These are phyloP conservation scores for Alfaro cultratus DNA, from an alignment of 2,797 vertebrate genomes.

Conservation along the genomic window DNA sequence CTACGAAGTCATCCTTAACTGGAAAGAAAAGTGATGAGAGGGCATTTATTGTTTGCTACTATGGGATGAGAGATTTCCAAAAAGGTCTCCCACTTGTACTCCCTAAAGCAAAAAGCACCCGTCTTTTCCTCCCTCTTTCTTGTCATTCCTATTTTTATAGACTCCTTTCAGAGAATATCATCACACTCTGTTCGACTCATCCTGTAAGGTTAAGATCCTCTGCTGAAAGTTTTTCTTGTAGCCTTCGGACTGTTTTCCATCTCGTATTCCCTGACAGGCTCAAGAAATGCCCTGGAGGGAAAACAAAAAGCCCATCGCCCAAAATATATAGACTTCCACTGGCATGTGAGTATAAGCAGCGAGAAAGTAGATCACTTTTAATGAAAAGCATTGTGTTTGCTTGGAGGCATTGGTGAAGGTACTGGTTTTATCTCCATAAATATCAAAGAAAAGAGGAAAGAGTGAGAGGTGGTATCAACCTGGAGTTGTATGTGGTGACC, in stretches of 20 bases:
- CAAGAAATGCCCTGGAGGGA: conserved; percentile 53
- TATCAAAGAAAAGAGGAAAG: conserved; percentile 21
- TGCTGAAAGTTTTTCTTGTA: conserved; percentile 61
- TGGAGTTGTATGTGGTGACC: conserved; percentile 25
- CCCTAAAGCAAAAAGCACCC: conserved; percentile 47
- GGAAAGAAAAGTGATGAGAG: conserved; percentile 30
- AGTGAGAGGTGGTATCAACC: conserved; percentile 31
- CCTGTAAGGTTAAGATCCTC: conserved; percentile 64
- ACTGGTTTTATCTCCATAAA: conserved; percentile 50
- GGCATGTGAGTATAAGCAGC: conserved; percentile 48
- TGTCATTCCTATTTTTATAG: conserved; percentile 39
- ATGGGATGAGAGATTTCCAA: conserved; percentile 34
- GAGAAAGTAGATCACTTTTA: conserved; percentile 57
- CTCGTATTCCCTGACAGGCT: conserved; percentile 46
- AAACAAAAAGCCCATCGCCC: conserved; percentile 60
- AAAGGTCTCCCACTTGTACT: conserved; percentile 51
- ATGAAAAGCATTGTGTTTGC: conserved; percentile 56
- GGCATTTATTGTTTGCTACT: conserved; percentile 25
- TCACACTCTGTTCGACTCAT: conserved; percentile 44
- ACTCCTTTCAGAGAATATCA: conserved; percentile 53
- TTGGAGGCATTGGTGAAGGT: conserved; percentile 42
- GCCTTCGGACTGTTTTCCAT: conserved; percentile 62
- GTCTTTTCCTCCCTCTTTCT: conserved; percentile 24
- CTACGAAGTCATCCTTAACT: conserved; percentile 7
- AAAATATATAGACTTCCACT: conserved; percentile 66